Base-by-base conservation (phyloP, 1,140 invertebrate genomes). In the Zaprionus tsacasi region DNA sequence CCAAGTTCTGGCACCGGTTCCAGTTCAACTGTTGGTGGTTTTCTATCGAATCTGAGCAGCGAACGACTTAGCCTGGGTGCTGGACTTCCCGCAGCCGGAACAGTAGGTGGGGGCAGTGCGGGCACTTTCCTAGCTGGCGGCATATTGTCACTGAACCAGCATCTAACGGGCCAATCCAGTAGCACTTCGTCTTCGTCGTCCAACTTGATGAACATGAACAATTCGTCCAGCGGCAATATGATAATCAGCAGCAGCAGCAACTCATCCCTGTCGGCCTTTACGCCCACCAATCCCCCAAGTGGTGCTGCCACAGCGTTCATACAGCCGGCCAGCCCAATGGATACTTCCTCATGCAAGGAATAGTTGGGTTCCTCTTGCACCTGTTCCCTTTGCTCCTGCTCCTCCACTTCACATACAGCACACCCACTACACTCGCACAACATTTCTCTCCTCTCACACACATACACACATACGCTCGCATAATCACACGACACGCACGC, bases 261-360 rank as follows among this genome's bases (percentile, higher is more conserved):
- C 78, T 81, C 85, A 40, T 89, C 92, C 57, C 74, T 91, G 73
- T 78, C 92, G 91, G 78, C 82, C 70, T 83, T 87, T 45, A 91
- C 92, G 61, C 92, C 92, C 56, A 89, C 92, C 48, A 92, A 91
- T 79, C 80, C 73, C 50, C 86, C 85, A 65, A 90, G 71, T 40
- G 73, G 75, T 55, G 74, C 81, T 25, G 69, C 77, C 15, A 81
- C 76, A 55, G 81, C 90, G 43, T 92, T 92, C 60, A 93, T 92
- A 57, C 95, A 95, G 87, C 95, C 95, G 58, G 94, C 95, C 81
- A 95, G 95, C 93, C 95, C 95, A 50, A 95, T 95, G 95, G 95
- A 95, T 92, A 95, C 94, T 38, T 95, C 95, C 69, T 76, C 80
- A 54, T 92, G 79, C 74, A 92, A 92, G 77, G 91, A 92, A 60